These are phyloP conservation scores for Chrosomus eos DNA, from an alignment of 2,797 vertebrate genomes.

Conservation along the genomic window DNA sequence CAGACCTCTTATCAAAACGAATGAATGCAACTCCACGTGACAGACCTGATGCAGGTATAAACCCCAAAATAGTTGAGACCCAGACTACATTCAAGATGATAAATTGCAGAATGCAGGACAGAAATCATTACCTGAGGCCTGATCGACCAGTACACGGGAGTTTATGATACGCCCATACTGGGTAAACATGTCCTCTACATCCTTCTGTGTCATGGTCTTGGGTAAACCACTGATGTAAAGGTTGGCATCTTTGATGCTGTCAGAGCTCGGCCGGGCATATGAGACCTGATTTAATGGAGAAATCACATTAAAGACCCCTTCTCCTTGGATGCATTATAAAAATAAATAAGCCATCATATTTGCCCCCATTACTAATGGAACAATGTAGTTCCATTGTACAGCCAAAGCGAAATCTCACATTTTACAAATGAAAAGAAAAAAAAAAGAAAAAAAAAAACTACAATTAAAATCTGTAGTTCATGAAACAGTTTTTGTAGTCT, in stretches of 20 bases:
- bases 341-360: neutral
- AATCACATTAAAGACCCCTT: constrained; percentile 16
- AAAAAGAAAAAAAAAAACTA: neutral
- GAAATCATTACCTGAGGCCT: constrained; percentile 82
- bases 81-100: constrained; percentile 8
- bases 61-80: neutral
- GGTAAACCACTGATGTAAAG: constrained; percentile 89
- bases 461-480: constrained; percentile 26
- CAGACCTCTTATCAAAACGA: constrained; percentile 92
- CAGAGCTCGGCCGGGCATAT: constrained; percentile 88
- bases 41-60: constrained; percentile 78
- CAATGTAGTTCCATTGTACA: neutral
- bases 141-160: constrained; percentile 88
- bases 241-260: constrained; percentile 90
- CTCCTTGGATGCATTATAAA: neutral
- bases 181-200: constrained; percentile 89
- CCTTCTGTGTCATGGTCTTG: constrained; percentile 89
- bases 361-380: constrained; percentile 6
- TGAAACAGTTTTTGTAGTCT: constrained; percentile 42
- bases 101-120: constrained; percentile 42
- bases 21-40: constrained; percentile 97
- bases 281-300: constrained; percentile 79
- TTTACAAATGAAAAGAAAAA: neutral
- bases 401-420: neutral
- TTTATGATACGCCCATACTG: constrained; percentile 89